These are phyloP conservation scores for Drosophila ambigua DNA, from an alignment of 1,140 invertebrate species.

Conservation along the genomic window DNA sequence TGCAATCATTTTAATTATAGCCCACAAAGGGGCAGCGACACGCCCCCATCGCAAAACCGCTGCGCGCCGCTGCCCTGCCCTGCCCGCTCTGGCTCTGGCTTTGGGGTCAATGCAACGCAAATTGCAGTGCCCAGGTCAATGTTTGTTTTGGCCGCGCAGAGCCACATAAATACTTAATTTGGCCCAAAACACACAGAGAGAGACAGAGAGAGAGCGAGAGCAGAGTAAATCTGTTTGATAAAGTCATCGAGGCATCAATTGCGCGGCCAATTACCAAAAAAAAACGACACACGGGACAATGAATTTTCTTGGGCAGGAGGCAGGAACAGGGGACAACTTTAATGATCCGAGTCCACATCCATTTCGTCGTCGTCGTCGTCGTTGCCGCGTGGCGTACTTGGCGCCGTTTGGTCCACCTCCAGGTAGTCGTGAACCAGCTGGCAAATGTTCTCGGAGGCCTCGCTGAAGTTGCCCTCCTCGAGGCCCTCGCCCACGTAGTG, in stretches of 20 bases:
- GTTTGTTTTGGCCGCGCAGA: slow-evolving; percentile 56
- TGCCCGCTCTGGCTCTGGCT: not conserved
- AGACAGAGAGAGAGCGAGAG: not conserved
- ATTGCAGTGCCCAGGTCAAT: slow-evolving; percentile 71
- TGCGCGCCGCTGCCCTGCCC: no score
- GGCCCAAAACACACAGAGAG: slow-evolving; percentile 6
- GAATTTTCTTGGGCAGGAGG: slow-evolving; percentile 16
- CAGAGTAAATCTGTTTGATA: slow-evolving; percentile 18
- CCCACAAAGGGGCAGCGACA: slow-evolving; percentile 21
- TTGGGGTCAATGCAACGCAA: slow-evolving; percentile 71
- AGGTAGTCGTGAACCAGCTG: slow-evolving; percentile 87
- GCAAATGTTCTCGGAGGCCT: slow-evolving; percentile 88
- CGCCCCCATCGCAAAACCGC: slow-evolving; percentile 13
- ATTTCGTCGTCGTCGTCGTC: slow-evolving; percentile 2
- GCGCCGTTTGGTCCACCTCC: slow-evolving; percentile 83
- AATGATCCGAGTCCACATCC: not conserved
- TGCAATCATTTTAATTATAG: slow-evolving; percentile 78
- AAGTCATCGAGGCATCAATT: slow-evolving; percentile 52
- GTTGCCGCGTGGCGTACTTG: slow-evolving; percentile 31
- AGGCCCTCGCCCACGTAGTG: slow-evolving; percentile 88
- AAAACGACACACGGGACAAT: not conserved
- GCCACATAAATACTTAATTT: slow-evolving; percentile 75
- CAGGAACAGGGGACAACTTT: no score
- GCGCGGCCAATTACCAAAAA: slow-evolving; percentile 41
- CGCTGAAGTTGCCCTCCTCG: slow-evolving; percentile 87